Evolutionary conservation across 53 echinoderm and acorn worm genomes (phyloP).

Genomic region (Pentamera pediparva): DNA sequence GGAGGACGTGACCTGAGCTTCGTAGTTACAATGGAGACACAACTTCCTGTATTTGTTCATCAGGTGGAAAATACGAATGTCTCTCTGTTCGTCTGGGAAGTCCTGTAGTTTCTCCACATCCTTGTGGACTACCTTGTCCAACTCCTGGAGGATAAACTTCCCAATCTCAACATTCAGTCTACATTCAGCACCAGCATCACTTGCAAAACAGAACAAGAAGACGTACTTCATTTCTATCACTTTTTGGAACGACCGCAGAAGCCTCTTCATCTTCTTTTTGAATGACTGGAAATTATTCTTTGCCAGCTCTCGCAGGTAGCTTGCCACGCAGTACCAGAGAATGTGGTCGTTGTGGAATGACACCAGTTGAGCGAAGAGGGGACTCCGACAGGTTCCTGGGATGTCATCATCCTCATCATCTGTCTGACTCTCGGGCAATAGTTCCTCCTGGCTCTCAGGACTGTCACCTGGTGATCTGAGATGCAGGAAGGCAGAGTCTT

Average conservation of each 20-base stretch:
- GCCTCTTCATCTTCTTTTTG: not conserved
- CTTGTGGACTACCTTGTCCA: not conserved
- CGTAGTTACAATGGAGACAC: slow-evolving; percentile 22
- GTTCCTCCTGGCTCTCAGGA: not conserved
- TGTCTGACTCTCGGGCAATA: too few species aligned
- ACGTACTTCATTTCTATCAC: slow-evolving; percentile 6
- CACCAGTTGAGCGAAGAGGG: not conserved
- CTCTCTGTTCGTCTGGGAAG: not conserved
- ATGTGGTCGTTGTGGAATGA: slow-evolving; percentile 17
- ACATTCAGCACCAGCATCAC: not conserved
- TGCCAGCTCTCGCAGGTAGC: slow-evolving; percentile 3
- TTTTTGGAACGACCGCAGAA: not conserved
- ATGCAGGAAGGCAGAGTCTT: not conserved
- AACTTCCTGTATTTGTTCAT: not conserved
- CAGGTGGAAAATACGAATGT: not conserved
- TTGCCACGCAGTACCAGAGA: slow-evolving; percentile 1
- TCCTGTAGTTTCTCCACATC: not conserved
- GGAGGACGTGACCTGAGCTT: slow-evolving; percentile 2
- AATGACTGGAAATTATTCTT: not conserved
- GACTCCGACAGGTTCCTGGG: not conserved
- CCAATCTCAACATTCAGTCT: not conserved
- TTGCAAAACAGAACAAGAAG: slow-evolving; percentile 6
- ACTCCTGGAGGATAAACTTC: not conserved
- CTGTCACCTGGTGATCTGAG: not conserved
- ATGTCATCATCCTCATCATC: not conserved